Percentiles rank a stretch among this genome's conserved stretches.
phyloP scores from a whole-genome alignment of 2,888 invertebrate genomes.

The Drosophila ustulata region DNA sequence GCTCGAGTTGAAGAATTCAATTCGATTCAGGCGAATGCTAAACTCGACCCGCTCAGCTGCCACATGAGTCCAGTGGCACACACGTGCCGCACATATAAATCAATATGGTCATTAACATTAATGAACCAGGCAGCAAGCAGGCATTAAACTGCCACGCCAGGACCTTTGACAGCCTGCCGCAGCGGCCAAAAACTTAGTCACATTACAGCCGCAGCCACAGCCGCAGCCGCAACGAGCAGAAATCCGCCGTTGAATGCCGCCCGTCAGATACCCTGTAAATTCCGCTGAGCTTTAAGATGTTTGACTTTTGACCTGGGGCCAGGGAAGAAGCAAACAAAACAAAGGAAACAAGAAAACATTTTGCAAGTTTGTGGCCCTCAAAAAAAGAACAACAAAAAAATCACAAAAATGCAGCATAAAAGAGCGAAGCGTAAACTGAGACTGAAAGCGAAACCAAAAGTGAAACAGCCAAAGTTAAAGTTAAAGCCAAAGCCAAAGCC shows the following conservation, averaged over 20 bases:
- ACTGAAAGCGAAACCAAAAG: constrained; percentile 6
- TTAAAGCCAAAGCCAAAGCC: constrained; percentile 20
- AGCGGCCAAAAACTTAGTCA: constrained; percentile 34
- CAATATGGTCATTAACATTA: constrained; percentile 61
- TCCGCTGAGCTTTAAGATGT: constrained; percentile 12
- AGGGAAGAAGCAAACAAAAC: neutral
- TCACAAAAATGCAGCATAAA: constrained; percentile 22
- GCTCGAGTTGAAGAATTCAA: constrained; percentile 19
- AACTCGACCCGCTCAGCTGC: constrained; percentile 2
- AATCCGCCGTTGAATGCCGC: neutral
- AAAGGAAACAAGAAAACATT: constrained; percentile 1
- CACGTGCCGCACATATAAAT: constrained; percentile 61
- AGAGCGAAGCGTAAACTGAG: constrained; percentile 15
- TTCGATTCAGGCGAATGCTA: constrained; percentile 11
- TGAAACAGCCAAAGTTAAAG: constrained; percentile 17
- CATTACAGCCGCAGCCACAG: constrained; percentile 7
- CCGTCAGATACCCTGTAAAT: constrained; percentile 33
- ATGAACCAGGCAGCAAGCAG: constrained; percentile 42
- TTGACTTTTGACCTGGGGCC: constrained; percentile 33
- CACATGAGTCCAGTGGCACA: constrained; percentile 38
- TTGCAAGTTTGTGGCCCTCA: constrained; percentile 13
- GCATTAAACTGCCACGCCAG: constrained; percentile 48
- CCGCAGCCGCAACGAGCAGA: neutral
- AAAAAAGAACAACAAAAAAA: too few relatives aligned
- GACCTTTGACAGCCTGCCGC: constrained; percentile 36